Percentiles rank a stretch among this genome's conserved stretches.
phyloP scores from a whole-genome alignment of 2,888 invertebrate species.

The Spicauda simplicius region DNA sequence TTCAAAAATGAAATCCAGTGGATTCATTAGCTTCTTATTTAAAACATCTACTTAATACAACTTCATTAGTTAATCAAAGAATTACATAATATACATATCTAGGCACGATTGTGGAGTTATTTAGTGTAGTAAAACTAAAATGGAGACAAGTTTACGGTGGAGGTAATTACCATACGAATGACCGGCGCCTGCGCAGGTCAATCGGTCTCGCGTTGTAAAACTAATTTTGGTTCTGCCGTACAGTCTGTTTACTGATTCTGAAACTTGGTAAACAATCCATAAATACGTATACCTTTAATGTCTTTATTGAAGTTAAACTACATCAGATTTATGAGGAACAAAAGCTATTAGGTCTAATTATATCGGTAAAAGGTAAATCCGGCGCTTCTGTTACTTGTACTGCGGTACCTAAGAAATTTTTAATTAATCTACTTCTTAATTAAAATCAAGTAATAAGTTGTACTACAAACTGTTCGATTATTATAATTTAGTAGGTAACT shows the following conservation, averaged over 20 bases:
- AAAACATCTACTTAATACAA: not conserved
- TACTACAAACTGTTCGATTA: too few species aligned
- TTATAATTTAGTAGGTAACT: too few species aligned
- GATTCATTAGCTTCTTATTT: not conserved
- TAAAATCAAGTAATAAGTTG: too few species aligned
- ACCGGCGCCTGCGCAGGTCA: constrained; percentile 34
- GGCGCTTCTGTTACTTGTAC: too few species aligned
- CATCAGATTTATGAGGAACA: too few species aligned
- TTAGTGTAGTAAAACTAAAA: constrained; percentile 32
- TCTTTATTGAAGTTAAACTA: too few species aligned
- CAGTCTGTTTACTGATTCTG: constrained; percentile 14
- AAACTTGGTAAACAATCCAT: constrained; percentile 3
- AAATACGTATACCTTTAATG: not conserved
- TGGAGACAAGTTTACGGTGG: constrained; percentile 26
- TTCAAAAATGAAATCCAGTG: not conserved
- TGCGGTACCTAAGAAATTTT: too few species aligned
- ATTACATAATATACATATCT: not conserved
- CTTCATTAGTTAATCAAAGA: constrained; percentile 12
- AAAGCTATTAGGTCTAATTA: too few species aligned
- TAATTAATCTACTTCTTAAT: too few species aligned
- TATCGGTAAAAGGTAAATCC: too few species aligned
- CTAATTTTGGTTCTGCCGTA: constrained; percentile 23
- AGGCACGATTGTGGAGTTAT: not conserved
- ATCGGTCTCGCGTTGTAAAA: constrained; percentile 27
- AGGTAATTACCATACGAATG: constrained; percentile 34